Evolutionary conservation across 2,113 vertebrate genomes (phyloP).

Genomic region (Xenotilapia leptura): DNA sequence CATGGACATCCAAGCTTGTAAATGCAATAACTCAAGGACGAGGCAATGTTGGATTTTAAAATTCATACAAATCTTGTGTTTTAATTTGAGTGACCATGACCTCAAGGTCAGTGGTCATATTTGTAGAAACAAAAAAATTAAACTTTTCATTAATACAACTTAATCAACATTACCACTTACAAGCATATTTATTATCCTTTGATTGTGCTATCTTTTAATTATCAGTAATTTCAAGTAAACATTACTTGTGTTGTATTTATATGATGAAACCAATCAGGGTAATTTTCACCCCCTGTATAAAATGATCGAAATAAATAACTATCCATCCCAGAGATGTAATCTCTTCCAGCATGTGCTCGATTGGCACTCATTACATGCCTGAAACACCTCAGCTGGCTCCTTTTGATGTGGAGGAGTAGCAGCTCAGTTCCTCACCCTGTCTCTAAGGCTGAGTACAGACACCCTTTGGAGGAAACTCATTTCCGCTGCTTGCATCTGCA

Average conservation of each 20-base stretch:
- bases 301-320: not conserved
- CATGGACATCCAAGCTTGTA: not conserved
- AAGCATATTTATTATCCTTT: not conserved
- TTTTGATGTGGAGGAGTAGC: not conserved
- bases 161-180: not conserved
- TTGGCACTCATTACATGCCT: not conserved
- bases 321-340: not conserved
- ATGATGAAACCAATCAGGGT: not conserved
- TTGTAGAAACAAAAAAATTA: not conserved
- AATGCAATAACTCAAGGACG: fast-evolving
- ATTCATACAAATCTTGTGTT: not conserved
- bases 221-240: fast-evolving
- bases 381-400: not conserved
- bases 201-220: not conserved
- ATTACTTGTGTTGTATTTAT: not conserved
- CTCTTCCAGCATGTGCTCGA: not conserved
- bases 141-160: not conserved
- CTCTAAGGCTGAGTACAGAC: not conserved
- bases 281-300: not conserved
- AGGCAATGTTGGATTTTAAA: not conserved
- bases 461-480: not conserved
- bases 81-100: not conserved
- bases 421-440: not conserved
- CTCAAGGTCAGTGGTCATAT: not conserved
- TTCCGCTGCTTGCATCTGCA: not conserved